Evolutionary conservation across 2,113 vertebrate genomes (phyloP).

Genomic region (Numenius arquata): DNA sequence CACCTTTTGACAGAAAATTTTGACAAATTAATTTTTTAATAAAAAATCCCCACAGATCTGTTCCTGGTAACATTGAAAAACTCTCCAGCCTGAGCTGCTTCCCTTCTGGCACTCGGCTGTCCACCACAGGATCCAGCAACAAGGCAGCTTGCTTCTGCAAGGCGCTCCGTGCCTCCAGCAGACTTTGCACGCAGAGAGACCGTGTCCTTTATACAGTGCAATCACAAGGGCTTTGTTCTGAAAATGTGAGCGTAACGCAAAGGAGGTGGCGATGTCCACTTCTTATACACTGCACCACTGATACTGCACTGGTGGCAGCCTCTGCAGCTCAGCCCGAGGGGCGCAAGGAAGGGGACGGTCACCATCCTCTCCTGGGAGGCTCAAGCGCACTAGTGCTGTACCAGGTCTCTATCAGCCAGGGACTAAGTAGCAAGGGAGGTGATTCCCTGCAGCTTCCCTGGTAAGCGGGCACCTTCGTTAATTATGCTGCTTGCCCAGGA

Average conservation of each 20-base stretch:
- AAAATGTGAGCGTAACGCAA: background rate
- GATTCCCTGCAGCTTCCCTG: background rate
- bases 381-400: background rate
- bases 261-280: background rate
- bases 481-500: background rate
- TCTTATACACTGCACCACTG: fast-evolving
- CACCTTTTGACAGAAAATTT: background rate
- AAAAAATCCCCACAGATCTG: background rate
- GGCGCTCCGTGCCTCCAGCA: background rate
- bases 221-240: background rate
- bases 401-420: background rate
- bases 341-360: background rate
- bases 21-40: background rate
- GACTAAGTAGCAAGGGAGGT: background rate
- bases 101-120: background rate
- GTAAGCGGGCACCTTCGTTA: background rate
- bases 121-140: background rate
- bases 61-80: background rate
- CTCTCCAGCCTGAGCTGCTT: background rate
- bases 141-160: background rate
- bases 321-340: background rate
- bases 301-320: background rate
- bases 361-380: background rate
- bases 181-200: background rate
- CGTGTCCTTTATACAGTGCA: background rate